These are phyloP conservation scores for Caranx ignobilis DNA, from an alignment of 2,113 vertebrate species.

Conservation along the genomic window DNA sequence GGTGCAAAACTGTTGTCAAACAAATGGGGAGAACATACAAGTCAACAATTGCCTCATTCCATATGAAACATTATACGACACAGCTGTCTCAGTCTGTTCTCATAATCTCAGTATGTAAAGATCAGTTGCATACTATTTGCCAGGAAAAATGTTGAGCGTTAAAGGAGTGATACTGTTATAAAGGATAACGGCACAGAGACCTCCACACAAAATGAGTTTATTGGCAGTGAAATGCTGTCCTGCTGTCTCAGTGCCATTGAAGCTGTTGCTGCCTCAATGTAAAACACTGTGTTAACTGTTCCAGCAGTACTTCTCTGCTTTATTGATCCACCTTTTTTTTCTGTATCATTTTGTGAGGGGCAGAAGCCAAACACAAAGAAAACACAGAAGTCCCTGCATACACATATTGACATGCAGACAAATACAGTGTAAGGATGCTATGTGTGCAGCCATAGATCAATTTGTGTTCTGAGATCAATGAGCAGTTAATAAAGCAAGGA, in stretches of 20 bases:
- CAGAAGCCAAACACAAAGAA: not conserved
- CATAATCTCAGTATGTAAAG: too few relatives aligned
- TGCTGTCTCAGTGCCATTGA: not conserved
- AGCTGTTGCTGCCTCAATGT: constrained; percentile 14
- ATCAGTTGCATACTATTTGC: not conserved
- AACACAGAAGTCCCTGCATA: not conserved
- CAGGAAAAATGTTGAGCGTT: not conserved
- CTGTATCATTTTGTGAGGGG: not conserved
- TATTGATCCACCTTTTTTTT: constrained; percentile 34
- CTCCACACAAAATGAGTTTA: not conserved
- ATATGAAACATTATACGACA: too few relatives aligned
- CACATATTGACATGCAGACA: not conserved
- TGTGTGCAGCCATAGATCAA: constrained; percentile 21
- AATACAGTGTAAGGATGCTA: not conserved
- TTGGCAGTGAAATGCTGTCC: not conserved
- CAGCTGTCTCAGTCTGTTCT: too few relatives aligned
- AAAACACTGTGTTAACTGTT: constrained; percentile 19
- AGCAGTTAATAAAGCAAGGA: constrained; percentile 28
- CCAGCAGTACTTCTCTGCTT: not conserved
- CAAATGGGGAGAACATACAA: too few relatives aligned
- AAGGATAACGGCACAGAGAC: not conserved
- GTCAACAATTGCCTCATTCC: too few relatives aligned
- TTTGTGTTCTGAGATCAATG: constrained; percentile 38
- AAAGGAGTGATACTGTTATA: not conserved
- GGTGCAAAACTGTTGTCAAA: too few relatives aligned